These are phyloP conservation scores for Drosophila suboccidentalis DNA, from an alignment of 2,888 invertebrate species.

Conservation along the genomic window DNA sequence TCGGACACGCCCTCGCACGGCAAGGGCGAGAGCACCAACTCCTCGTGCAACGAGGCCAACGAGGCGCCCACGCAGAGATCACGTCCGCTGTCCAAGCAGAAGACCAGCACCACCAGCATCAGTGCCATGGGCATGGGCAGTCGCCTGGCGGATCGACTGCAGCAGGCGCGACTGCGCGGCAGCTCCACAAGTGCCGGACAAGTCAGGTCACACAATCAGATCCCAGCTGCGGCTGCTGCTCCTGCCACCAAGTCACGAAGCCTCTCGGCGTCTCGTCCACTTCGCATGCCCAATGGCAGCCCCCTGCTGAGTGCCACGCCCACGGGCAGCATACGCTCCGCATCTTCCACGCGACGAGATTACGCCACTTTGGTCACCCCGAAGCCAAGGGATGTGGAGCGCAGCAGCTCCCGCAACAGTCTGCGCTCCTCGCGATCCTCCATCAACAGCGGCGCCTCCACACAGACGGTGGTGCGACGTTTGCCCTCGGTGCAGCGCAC, in stretches of 20 bases:
- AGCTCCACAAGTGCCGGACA: slow-evolving; percentile 24
- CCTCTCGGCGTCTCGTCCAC: slow-evolving; percentile 86
- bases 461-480: slow-evolving; percentile 92
- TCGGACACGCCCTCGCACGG: slow-evolving; percentile 95
- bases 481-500: slow-evolving; percentile 86
- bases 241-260: slow-evolving; percentile 56
- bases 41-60: slow-evolving; percentile 90
- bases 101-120: slow-evolving; percentile 62
- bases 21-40: slow-evolving; percentile 87
- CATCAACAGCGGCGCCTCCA: slow-evolving; percentile 92
- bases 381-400: slow-evolving; percentile 88
- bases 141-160: slow-evolving; percentile 72
- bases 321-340: slow-evolving; percentile 84
- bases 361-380: slow-evolving; percentile 48
- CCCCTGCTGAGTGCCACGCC: slow-evolving; percentile 89
- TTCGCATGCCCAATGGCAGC: slow-evolving; percentile 87
- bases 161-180: slow-evolving; percentile 63
- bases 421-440: slow-evolving; percentile 94
- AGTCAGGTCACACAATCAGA: slow-evolving; percentile 61
- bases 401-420: slow-evolving; percentile 92
- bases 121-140: slow-evolving; percentile 56
- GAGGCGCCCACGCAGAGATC: slow-evolving; percentile 83
- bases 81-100: slow-evolving; percentile 61
- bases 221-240: slow-evolving; percentile 28
- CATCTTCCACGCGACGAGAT: slow-evolving; percentile 56